phyloP scores from a whole-genome alignment of 2,888 invertebrate species.

The Drosophila monieri region DNA sequence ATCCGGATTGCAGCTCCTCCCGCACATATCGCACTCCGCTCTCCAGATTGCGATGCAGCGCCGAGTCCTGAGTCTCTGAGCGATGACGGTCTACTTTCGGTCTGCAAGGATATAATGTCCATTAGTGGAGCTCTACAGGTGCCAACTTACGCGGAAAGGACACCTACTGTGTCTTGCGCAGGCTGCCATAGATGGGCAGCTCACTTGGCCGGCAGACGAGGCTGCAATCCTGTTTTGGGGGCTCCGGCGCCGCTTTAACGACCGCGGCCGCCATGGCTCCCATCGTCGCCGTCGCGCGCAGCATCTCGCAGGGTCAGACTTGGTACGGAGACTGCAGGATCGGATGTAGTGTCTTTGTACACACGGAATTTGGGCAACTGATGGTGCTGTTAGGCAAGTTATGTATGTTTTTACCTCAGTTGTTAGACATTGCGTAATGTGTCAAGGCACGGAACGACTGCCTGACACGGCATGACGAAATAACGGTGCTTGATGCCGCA shows the following conservation, averaged over 20 bases:
- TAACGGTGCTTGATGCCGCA: neutral
- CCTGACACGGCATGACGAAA: conserved; percentile 29
- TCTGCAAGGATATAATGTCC: conserved; percentile 19
- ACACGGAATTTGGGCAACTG: conserved; percentile 29
- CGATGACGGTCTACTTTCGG: conserved; percentile 46
- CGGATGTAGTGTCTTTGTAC: conserved; percentile 30
- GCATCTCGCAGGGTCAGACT: conserved; percentile 38
- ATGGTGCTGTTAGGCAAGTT: conserved; percentile 29
- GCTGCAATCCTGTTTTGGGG: conserved; percentile 14
- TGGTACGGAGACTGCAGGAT: conserved; percentile 12
- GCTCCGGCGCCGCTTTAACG: conserved; percentile 45
- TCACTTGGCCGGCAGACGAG: conserved; percentile 80
- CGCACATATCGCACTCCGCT: conserved; percentile 75
- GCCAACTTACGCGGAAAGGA: neutral
- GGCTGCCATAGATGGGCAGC: conserved; percentile 80
- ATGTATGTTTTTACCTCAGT: conserved; percentile 43
- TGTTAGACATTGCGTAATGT: conserved; percentile 63
- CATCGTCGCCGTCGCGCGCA: conserved; percentile 58
- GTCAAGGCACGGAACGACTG: conserved; percentile 58
- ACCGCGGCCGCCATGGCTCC: conserved; percentile 69
- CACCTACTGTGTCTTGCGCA: conserved; percentile 73
- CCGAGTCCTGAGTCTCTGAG: conserved; percentile 50
- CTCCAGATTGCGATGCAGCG: conserved; percentile 66
- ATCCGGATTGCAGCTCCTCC: conserved; percentile 69
- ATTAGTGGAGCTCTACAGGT: neutral